Percentiles rank a stretch among this genome's conserved stretches.
phyloP scores from a whole-genome alignment of 2,888 invertebrate species.

The Cantharis flavilabris region DNA sequence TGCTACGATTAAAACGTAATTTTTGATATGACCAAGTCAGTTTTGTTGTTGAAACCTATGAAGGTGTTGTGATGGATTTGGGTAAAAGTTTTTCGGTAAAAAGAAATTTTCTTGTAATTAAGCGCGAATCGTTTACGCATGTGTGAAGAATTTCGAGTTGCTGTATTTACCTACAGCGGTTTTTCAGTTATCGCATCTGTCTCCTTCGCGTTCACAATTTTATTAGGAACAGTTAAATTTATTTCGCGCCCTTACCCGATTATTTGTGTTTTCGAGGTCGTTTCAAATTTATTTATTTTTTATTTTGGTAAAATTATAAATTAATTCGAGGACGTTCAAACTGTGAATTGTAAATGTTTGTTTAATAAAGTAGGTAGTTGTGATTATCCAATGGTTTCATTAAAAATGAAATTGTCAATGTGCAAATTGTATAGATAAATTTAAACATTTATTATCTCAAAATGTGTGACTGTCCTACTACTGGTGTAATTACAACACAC shows the following conservation, averaged over 20 bases:
- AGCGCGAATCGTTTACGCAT: constrained; percentile 27
- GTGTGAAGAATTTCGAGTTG: constrained; percentile 23
- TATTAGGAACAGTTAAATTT: constrained; percentile 11
- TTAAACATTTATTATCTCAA: constrained; percentile 29
- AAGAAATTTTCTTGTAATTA: neutral
- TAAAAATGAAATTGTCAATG: neutral
- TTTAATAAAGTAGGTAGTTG: neutral
- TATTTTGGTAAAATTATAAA: neutral
- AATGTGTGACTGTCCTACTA: constrained; percentile 65
- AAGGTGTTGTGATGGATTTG: neutral
- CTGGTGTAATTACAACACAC: constrained; percentile 65
- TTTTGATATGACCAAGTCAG: neutral
- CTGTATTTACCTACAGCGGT: constrained; percentile 28
- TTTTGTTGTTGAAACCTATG: neutral
- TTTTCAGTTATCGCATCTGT: constrained; percentile 36
- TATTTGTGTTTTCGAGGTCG: constrained; percentile 17
- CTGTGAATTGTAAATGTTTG: neutral
- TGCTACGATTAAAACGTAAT: neutral
- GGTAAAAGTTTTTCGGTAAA: neutral
- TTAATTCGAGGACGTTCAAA: neutral
- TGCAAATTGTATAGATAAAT: neutral
- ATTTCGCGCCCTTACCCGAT: constrained; percentile 8
- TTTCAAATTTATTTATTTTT: neutral
- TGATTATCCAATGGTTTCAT: neutral
- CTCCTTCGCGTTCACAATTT: constrained; percentile 16